A percentile compares a stretch with the other conserved stretches of the same genome.
These are phyloP conservation scores for Watsonalla binaria DNA, from an alignment of 2,888 invertebrate species.

Conservation along the genomic window DNA sequence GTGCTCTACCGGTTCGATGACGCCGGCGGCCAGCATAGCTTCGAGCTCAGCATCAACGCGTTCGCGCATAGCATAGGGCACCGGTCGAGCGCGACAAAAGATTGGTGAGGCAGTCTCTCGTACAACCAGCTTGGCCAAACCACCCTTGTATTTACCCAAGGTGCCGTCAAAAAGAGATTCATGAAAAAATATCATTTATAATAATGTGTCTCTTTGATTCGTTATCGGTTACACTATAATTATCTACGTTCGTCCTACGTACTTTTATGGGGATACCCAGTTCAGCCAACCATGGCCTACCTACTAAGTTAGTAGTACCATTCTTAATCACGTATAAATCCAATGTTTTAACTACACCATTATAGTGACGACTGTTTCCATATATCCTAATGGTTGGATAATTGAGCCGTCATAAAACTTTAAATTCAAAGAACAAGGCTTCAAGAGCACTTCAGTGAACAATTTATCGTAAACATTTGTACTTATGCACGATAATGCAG, in stretches of 20 bases:
- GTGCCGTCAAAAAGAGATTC: constrained; percentile 10
- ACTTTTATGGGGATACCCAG: constrained; percentile 7
- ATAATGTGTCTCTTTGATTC: background rate
- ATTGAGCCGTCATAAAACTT: constrained; percentile 13
- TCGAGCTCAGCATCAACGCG: constrained; percentile 22
- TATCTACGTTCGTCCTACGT: background rate
- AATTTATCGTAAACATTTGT: constrained; percentile 10
- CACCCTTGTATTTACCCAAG: constrained; percentile 13
- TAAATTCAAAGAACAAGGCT: constrained; percentile 7
- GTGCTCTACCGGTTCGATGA: constrained; percentile 23
- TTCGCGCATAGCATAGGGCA: constrained; percentile 9
- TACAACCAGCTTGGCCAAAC: constrained; percentile 10
- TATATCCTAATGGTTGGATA: constrained; percentile 14
- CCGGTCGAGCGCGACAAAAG: constrained; percentile 26
- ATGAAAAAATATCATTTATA: constrained; percentile 4
- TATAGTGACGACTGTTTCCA: too few species aligned
- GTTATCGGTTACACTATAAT: too few species aligned
- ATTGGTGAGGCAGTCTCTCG: constrained; percentile 16
- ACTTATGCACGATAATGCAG: constrained; percentile 21
- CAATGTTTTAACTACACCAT: constrained; percentile 8
- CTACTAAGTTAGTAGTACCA: constrained; percentile 13
- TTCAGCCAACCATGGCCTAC: constrained; percentile 16
- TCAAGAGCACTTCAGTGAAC: constrained; percentile 7
- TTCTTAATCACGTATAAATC: constrained; percentile 11
- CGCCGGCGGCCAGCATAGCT: constrained; percentile 19